Evolutionary conservation across 2,113 vertebrate genomes (phyloP).

Genomic region (Saccopteryx bilineata): DNA sequence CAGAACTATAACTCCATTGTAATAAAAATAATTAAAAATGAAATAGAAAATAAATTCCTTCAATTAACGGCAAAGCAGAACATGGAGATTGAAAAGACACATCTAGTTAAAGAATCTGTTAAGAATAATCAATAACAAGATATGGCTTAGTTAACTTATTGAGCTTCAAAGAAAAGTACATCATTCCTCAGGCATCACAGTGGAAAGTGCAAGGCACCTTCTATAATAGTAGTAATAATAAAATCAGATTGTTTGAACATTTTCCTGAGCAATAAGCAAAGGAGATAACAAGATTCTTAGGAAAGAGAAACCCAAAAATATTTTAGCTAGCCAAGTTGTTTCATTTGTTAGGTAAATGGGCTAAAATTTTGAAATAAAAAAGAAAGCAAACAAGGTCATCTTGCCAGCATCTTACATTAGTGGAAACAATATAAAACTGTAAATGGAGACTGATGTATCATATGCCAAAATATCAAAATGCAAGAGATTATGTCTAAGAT

Average conservation of each 20-base stretch:
- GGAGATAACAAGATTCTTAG: neutral
- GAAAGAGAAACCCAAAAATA: neutral
- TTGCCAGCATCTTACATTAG: neutral
- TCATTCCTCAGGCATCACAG: neutral
- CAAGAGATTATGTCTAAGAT: neutral
- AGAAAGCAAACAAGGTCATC: neutral
- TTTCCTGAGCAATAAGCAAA: constrained; percentile 32
- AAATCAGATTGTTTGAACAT: neutral
- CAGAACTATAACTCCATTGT: neutral
- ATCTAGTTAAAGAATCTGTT: neutral
- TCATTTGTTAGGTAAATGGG: neutral
- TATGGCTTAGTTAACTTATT: neutral
- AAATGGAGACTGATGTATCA: neutral
- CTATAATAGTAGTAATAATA: neutral
- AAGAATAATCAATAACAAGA: neutral
- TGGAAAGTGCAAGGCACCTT: constrained; percentile 11
- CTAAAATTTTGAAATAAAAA: constrained; percentile 43
- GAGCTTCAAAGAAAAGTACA: neutral
- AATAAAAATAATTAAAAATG: constrained; percentile 19
- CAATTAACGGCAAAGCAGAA: neutral
- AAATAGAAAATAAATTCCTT: neutral
- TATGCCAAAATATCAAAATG: neutral
- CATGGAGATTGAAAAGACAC: neutral
- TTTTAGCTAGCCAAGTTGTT: neutral
- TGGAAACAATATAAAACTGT: neutral